A percentile compares a stretch with the other conserved stretches of the same genome.
Conservation (phyloP, 1,140 invertebrate genomes). For the Sinella curviseta region DNA sequence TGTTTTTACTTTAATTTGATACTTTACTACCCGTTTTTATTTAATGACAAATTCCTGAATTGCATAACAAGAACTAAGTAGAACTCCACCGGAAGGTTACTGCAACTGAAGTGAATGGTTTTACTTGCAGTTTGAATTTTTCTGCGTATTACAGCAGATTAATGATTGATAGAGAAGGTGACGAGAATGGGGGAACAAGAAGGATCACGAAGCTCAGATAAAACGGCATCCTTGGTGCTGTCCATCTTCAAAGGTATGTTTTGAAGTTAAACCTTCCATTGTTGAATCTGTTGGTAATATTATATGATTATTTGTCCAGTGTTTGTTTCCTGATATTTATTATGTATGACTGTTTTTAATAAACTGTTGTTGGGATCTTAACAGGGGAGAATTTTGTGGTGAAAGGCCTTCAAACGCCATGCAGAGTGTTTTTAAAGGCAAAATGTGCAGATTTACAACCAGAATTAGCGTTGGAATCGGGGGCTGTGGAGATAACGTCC, state of each 20-base stretch:
- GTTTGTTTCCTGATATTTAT: not conserved
- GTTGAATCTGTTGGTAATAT: not conserved
- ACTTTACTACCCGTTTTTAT: too few relatives aligned
- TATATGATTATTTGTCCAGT: not conserved
- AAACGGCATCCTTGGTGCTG: not conserved
- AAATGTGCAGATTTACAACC: not conserved
- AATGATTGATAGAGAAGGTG: too few relatives aligned
- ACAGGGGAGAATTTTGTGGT: not conserved
- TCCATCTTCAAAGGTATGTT: not conserved
- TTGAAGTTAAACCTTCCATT: not conserved
- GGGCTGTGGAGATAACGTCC: not conserved
- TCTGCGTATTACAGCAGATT: too few relatives aligned
- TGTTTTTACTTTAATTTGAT: too few relatives aligned
- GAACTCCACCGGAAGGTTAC: too few relatives aligned
- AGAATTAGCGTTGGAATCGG: not conserved
- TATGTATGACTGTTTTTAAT: not conserved
- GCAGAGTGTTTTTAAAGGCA: not conserved
- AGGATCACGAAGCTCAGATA: not conserved
- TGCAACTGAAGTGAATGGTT: too few relatives aligned
- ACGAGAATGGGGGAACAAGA: not conserved
- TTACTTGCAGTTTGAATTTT: too few relatives aligned
- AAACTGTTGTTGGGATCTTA: not conserved
- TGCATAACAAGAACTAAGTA: too few relatives aligned
- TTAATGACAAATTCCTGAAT: too few relatives aligned
- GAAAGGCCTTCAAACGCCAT: not conserved